phyloP scores from a whole-genome alignment of 2,888 invertebrate species.

The Sphaerophoria rueppellii region DNA sequence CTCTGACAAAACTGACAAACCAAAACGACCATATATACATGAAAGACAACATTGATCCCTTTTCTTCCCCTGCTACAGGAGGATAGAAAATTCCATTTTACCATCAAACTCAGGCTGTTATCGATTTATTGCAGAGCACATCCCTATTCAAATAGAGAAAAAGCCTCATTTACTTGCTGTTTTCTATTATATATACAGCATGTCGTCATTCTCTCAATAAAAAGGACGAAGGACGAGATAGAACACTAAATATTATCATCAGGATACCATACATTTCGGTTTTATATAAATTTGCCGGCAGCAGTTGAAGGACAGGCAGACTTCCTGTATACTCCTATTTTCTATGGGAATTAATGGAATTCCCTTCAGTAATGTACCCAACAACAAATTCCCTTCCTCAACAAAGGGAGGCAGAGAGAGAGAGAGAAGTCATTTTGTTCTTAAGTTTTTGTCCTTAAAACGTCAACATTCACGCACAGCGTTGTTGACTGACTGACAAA shows the following conservation, averaged over 20 bases:
- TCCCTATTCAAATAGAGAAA: conserved; percentile 39
- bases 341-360: conserved; percentile 57
- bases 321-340: conserved; percentile 16
- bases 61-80: neutral
- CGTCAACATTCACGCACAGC: conserved; percentile 62
- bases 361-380: conserved; percentile 56
- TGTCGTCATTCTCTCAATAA: neutral
- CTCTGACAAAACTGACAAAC: neutral
- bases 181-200: conserved; percentile 2
- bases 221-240: conserved; percentile 20
- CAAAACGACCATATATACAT: neutral
- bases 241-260: conserved; percentile 50
- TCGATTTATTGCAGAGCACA: conserved; percentile 61
- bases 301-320: conserved; percentile 15
- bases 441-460: conserved; percentile 19
- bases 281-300: neutral
- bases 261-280: conserved; percentile 5
- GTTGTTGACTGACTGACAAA: conserved; percentile 1
- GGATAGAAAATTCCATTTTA: too few relatives aligned
- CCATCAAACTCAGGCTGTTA: neutral
- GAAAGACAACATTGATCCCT: conserved; percentile 1
- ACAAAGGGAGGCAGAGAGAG: neutral
- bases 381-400: conserved; percentile 40
- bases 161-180: conserved; percentile 24
- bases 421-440: neutral